Percentiles rank a stretch among this genome's conserved stretches.
Evolutionary conservation across 2,113 vertebrate genomes (phyloP).

Genomic region (Scytalopus superciliaris): DNA sequence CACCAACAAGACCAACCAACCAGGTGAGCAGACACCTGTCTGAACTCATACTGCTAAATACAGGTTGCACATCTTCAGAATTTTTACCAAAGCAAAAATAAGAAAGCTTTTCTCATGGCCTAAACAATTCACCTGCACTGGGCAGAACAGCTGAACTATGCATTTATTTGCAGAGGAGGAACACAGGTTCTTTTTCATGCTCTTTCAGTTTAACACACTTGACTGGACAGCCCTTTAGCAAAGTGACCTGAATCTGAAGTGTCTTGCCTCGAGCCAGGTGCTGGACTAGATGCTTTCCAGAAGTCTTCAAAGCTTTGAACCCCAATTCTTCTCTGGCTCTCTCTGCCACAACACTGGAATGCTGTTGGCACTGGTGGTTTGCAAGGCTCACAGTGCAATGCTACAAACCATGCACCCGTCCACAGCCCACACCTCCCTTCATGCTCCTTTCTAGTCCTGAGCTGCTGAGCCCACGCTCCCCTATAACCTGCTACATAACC

Average conservation of each 20-base stretch:
- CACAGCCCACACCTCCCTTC: background rate
- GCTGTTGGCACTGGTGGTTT: background rate
- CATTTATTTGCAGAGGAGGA: background rate
- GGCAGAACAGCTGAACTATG: background rate
- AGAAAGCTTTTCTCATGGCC: background rate
- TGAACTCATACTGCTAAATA: slow-evolving; percentile 37
- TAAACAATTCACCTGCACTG: background rate
- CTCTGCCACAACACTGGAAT: accelerated
- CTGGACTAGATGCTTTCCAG: background rate
- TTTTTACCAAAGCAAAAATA: slow-evolving; percentile 1
- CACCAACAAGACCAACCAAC: slow-evolving; percentile 4
- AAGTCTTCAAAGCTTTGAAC: background rate
- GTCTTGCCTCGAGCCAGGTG: background rate
- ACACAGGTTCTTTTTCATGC: background rate
- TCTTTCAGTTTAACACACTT: background rate
- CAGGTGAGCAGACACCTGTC: background rate
- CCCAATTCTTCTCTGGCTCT: background rate
- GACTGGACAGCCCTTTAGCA: background rate
- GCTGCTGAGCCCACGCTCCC: background rate
- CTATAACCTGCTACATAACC: background rate
- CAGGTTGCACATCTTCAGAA: background rate
- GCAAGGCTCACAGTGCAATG: background rate
- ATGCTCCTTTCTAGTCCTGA: background rate
- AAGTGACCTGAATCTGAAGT: slow-evolving; percentile 26
- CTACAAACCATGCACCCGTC: background rate